Base-by-base conservation (phyloP, 2,888 invertebrate genomes). In the Ctena decussata region DNA sequence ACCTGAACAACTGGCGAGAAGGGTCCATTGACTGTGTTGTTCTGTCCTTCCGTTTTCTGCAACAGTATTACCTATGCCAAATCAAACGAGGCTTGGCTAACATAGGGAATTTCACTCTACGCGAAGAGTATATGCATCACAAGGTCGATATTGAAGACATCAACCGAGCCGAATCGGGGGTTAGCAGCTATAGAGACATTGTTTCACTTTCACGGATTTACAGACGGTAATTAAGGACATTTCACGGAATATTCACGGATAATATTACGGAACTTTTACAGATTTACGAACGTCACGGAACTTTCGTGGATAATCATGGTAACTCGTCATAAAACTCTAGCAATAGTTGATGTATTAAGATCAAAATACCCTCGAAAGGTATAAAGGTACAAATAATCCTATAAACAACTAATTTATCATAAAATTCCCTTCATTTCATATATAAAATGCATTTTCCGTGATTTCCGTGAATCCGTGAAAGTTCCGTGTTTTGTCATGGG, bases 1-100 rank as follows among this genome's bases (percentile, higher is more conserved):
- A 49, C 21, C 37, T 74, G 2, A 74, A 49, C 32, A 74, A 74
- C 53, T 74, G 74, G 53, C 37, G 41, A 49, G 74, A 49, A 32
- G 53, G 74, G 18, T 53, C 74, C 1, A 74, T 74, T 21, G 53
- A 53, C 35, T n/a, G 21, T 39, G 27, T 70, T 24, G n/a, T 46
- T 6, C 39, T 70, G 6, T 70, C 35, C 6, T 70, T 70, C 39
- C 24, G 70, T 15, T 39, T 35, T 21, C 27, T 70, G 18, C 71
- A 41, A 30, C 41, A 71, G n/a, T 71, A 71, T 27, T 71, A 71
- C 46, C 30, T 53, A 18, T n/a, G n/a, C 5, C 41, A 71, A 41
- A 71, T 41, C n/a, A 39, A 41, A 71, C 41, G 71, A 30, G 71
- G 71, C 41, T 27, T 24, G 30, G 71, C 71, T 44, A 30, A 27